Conservation (phyloP, 2,888 invertebrate species). For the Catocala fraxini region DNA sequence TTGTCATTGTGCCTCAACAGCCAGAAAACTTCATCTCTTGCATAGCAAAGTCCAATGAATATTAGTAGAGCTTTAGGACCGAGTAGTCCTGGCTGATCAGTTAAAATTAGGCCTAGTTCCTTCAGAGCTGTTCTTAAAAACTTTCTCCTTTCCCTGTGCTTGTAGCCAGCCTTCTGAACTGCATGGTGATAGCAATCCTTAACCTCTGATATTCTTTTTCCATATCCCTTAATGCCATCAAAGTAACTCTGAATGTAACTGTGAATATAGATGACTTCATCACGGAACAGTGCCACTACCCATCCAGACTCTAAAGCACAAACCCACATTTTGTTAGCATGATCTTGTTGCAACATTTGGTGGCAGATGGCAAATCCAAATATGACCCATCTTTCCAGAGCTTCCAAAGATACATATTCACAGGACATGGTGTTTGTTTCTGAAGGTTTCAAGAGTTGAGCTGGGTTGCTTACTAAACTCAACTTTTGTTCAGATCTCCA, state of each 20-base stretch:
- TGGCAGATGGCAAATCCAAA: conserved; percentile 97
- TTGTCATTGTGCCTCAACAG: conserved; percentile 98
- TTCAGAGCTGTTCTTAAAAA: conserved; percentile 98
- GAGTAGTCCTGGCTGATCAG: conserved; percentile 98
- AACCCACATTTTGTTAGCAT: conserved; percentile 96
- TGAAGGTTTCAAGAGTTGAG: conserved; percentile 97
- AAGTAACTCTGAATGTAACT: conserved; percentile 97
- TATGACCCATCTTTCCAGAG: conserved; percentile 98
- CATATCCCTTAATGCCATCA: conserved; percentile 97
- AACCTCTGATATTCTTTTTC: conserved; percentile 97
- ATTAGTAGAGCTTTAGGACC: conserved; percentile 99
- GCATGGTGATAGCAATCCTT: conserved; percentile 98
- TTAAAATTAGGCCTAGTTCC: conserved; percentile 97
- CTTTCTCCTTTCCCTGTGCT: conserved; percentile 98
- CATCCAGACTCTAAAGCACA: conserved; percentile 97
- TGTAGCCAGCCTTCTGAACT: conserved; percentile 95
- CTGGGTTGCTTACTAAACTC: conserved; percentile 97
- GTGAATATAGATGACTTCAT: conserved; percentile 99
- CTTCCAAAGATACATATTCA: conserved; percentile 98
- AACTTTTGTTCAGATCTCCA: conserved; percentile 97
- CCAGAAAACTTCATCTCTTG: conserved; percentile 99
- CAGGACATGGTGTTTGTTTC: conserved; percentile 99
- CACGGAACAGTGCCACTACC: conserved; percentile 97
- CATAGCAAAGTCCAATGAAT: conserved; percentile 98
- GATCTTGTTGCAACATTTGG: conserved; percentile 94